Percentiles rank a stretch among this genome's conserved stretches.
phyloP scores from a whole-genome alignment of 37 sponge, comb jelly and placozoan genomes.

The Sycon ciliatum region DNA sequence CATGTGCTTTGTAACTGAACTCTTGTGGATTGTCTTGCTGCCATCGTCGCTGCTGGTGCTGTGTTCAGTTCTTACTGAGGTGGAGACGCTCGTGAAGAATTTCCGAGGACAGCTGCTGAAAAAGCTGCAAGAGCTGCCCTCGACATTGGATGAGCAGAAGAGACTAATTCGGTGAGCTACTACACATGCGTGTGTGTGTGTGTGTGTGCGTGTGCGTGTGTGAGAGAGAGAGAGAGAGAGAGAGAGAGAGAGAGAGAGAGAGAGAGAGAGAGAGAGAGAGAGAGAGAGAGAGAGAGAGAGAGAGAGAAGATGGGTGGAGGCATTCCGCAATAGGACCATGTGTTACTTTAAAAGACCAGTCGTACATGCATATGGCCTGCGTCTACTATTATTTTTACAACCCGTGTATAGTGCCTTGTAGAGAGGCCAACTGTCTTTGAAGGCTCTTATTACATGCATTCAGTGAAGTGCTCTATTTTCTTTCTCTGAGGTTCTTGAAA shows the following conservation, averaged over 20 bases:
- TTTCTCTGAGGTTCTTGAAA: too few species aligned
- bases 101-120: slow-evolving; percentile 48
- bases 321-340: background rate
- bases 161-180: slow-evolving; percentile 40
- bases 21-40: too few species aligned
- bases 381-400: too few species aligned
- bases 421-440: too few species aligned
- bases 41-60: too few species aligned
- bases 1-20: too few species aligned
- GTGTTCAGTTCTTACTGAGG: slow-evolving; percentile 67
- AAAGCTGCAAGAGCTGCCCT: slow-evolving; percentile 47
- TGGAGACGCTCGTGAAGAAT: slow-evolving; percentile 56
- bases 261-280: background rate
- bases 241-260: background rate
- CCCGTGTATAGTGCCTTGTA: too few species aligned
- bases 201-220: background rate
- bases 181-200: background rate
- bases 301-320: background rate
- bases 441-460: too few species aligned
- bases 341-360: background rate
- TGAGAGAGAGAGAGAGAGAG: background rate
- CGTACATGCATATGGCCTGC: background rate
- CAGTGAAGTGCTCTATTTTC: too few species aligned
- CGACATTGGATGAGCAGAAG: slow-evolving; percentile 72
- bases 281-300: background rate